Percentiles rank a stretch among this genome's conserved stretches.
Conservation (phyloP, 1,140 invertebrate genomes). For the Euura saliciscinereae region DNA sequence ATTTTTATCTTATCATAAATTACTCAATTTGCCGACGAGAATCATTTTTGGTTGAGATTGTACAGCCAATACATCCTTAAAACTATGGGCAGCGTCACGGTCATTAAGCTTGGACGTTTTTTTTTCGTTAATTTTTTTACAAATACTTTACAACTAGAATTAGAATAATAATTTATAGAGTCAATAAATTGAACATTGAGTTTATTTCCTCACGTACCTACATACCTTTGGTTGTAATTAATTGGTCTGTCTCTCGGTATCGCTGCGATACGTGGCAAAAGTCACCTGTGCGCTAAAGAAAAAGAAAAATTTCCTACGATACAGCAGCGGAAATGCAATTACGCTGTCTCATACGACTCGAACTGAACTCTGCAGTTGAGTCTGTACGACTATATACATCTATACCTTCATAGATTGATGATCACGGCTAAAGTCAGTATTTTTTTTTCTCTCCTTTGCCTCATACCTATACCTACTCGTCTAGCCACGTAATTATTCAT, state of each 20-base stretch:
- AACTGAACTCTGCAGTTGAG: neutral
- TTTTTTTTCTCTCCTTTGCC: neutral
- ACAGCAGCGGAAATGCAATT: neutral
- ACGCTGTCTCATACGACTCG: neutral
- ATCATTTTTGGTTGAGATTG: too few relatives aligned
- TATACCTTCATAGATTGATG: constrained; percentile 1
- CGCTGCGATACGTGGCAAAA: neutral
- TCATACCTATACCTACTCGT: neutral
- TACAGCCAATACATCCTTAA: too few relatives aligned
- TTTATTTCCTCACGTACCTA: too few relatives aligned
- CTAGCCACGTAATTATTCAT: neutral
- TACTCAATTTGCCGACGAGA: too few relatives aligned
- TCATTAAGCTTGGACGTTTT: too few relatives aligned
- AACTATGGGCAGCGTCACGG: too few relatives aligned
- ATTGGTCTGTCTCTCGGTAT: neutral
- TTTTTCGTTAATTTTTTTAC: too few relatives aligned
- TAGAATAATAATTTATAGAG: too few relatives aligned
- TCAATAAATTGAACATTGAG: too few relatives aligned
- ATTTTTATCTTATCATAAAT: too few relatives aligned
- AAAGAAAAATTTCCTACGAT: neutral
- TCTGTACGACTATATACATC: neutral
- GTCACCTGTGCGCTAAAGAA: neutral
- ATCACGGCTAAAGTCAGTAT: neutral
- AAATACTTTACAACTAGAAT: too few relatives aligned
- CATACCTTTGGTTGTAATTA: neutral